These are phyloP conservation scores for Choristoneura rosaceana DNA, from an alignment of 2,888 invertebrate genomes.

Conservation along the genomic window DNA sequence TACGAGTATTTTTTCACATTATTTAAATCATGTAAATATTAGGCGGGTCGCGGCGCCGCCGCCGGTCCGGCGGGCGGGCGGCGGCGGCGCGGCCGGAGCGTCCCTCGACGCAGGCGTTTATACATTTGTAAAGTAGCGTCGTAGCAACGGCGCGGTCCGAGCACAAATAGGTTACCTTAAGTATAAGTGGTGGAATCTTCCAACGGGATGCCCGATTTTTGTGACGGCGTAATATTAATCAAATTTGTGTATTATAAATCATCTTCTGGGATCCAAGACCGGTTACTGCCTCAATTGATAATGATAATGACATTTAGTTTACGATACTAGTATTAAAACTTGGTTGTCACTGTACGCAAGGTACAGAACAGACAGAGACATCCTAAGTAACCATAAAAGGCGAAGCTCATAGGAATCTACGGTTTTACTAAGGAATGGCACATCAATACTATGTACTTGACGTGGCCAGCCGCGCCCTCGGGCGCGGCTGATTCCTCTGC, in stretches of 20 bases:
- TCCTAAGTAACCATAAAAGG: too few species aligned
- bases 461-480: too few species aligned
- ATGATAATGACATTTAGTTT: too few species aligned
- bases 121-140: background rate
- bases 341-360: too few species aligned
- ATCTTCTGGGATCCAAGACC: background rate
- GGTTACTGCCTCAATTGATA: background rate
- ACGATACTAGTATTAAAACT: too few species aligned
- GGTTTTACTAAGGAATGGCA: too few species aligned
- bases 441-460: too few species aligned
- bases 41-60: background rate
- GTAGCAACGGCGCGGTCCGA: background rate
- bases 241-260: conserved; percentile 12
- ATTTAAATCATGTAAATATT: conserved; percentile 37
- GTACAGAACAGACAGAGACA: too few species aligned
- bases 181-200: conserved; percentile 32
- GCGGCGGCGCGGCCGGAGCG: too few species aligned
- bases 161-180: conserved; percentile 31
- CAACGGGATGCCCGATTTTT: conserved; percentile 9
- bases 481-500: too few species aligned
- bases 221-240: background rate
- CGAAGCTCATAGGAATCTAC: too few species aligned
- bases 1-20: conserved; percentile 17
- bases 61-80: too few species aligned
- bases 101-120: background rate